These are phyloP conservation scores for Hippocampus comes DNA, from an alignment of 2,113 vertebrate genomes.

Conservation along the genomic window DNA sequence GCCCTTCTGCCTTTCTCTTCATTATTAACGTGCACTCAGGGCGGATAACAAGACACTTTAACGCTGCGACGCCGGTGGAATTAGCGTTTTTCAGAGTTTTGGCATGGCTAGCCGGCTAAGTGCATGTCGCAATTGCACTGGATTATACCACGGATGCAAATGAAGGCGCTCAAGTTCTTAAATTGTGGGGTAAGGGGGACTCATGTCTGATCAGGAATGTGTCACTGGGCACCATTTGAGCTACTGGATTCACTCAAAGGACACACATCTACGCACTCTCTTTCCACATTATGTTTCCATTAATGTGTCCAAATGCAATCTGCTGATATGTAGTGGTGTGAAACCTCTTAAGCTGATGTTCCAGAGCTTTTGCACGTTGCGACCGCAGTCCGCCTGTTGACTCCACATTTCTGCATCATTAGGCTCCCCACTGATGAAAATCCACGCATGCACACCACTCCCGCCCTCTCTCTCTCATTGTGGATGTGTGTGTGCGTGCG, in stretches of 20 bases:
- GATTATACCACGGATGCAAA: too few relatives aligned
- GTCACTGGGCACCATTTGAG: not conserved
- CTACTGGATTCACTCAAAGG: not conserved
- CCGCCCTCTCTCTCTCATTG: not conserved
- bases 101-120: too few relatives aligned
- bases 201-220: too few relatives aligned
- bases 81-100: too few relatives aligned
- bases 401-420: conserved; percentile 12
- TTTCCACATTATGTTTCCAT: not conserved
- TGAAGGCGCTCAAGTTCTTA: too few relatives aligned
- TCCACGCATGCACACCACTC: conserved; percentile 5
- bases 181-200: too few relatives aligned
- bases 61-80: too few relatives aligned
- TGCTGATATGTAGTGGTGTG: not conserved
- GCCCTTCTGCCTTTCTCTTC: too few relatives aligned
- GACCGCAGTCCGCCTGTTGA: conserved; percentile 24
- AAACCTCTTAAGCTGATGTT: not conserved
- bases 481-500: not conserved
- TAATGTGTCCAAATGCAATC: not conserved
- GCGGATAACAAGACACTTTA: too few relatives aligned
- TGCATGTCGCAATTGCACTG: too few relatives aligned
- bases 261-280: not conserved
- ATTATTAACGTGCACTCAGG: too few relatives aligned
- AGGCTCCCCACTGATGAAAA: conserved; percentile 17
- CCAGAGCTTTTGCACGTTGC: not conserved